Percentiles rank a stretch among this genome's conserved stretches.
Evolutionary conservation across 2,113 vertebrate genomes (phyloP).

Genomic region (Zosterops pallidus): DNA sequence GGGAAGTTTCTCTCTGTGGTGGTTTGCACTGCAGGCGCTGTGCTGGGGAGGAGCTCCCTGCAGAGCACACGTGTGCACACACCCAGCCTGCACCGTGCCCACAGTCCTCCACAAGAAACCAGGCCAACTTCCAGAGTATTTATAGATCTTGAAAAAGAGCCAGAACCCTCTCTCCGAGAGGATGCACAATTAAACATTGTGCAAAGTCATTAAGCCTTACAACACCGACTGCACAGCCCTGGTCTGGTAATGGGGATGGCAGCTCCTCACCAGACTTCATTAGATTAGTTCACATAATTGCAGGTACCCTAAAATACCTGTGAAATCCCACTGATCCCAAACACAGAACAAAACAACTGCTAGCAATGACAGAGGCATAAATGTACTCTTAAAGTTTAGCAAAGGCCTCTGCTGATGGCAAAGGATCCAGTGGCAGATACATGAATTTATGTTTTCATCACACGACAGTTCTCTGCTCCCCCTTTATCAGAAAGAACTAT

Average conservation of each 20-base stretch:
- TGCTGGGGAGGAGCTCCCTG: neutral
- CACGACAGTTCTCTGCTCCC: neutral
- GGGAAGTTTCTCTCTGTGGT: neutral
- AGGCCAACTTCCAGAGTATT: slow-evolving; percentile 36
- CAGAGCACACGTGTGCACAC: neutral
- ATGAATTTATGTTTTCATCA: neutral
- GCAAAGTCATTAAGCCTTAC: slow-evolving; percentile 59
- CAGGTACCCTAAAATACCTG: neutral
- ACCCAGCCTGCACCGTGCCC: neutral
- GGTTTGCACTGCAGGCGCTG: neutral
- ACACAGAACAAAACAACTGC: neutral
- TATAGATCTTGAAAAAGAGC: slow-evolving; percentile 57
- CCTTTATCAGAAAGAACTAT: neutral
- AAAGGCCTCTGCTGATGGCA: neutral
- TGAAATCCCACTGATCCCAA: neutral
- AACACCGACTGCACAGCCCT: neutral
- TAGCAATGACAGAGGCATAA: neutral
- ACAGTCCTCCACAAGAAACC: neutral
- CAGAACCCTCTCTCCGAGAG: slow-evolving; percentile 27
- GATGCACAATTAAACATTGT: slow-evolving; percentile 50
- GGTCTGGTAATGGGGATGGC: neutral
- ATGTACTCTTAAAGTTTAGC: neutral
- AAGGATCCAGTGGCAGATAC: neutral
- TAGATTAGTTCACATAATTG: neutral
- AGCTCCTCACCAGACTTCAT: neutral